Conservation (phyloP, 1,140 invertebrate species). For the Lasaia peninsularis region DNA sequence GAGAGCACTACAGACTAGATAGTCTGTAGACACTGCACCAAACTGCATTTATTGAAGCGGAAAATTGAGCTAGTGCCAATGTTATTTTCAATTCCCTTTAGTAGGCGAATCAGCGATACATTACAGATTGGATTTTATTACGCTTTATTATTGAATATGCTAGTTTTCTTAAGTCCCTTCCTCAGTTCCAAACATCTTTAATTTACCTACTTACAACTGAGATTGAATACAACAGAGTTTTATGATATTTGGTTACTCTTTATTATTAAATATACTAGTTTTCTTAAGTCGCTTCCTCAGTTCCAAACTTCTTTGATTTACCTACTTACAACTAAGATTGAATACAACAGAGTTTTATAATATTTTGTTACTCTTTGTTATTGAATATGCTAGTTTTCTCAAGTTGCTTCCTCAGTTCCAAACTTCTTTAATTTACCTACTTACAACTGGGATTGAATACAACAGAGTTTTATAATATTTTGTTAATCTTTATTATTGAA, state of each 20-base stretch:
- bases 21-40: conserved; percentile 34
- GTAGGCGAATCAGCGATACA: conserved; percentile 37
- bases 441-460: too few species aligned
- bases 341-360: too few species aligned
- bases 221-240: too few species aligned
- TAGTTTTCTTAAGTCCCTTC: not conserved
- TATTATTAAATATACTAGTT: not conserved
- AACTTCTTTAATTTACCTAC: too few species aligned
- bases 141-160: not conserved
- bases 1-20: conserved; percentile 37
- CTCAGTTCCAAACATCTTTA: too few species aligned
- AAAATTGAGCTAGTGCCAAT: conserved; percentile 68
- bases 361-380: conserved; percentile 5
- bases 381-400: not conserved
- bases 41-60: conserved; percentile 60
- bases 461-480: too few species aligned
- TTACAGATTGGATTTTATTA: conserved; percentile 25
- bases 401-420: too few species aligned
- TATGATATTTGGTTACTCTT: conserved; percentile 1
- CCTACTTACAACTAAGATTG: too few species aligned
- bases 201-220: too few species aligned
- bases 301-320: too few species aligned
- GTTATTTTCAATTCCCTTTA: conserved; percentile 59
- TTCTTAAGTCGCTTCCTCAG: too few species aligned
- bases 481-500: not conserved